Evolutionary conservation across 2,797 vertebrate genomes (phyloP).

Genomic region (Synaphobranchus kaupii): DNA sequence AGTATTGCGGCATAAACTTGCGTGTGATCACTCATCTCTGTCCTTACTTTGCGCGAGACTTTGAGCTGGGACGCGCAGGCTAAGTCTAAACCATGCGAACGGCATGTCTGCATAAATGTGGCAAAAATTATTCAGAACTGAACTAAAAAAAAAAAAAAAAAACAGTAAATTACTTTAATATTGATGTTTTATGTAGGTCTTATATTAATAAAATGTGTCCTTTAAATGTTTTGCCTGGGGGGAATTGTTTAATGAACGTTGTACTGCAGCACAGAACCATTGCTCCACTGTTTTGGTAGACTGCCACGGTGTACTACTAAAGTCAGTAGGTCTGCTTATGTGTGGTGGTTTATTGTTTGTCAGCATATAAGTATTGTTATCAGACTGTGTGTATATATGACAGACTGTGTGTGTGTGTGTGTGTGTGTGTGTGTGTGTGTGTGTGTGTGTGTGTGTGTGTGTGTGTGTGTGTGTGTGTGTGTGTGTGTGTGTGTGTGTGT

Average conservation of each 20-base stretch:
- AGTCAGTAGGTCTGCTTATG: not conserved
- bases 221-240: not conserved
- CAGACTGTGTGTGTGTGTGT: constrained; percentile 20
- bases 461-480: constrained; percentile 9
- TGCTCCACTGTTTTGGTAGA: not conserved
- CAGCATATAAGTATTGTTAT: constrained; percentile 5
- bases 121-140: not conserved
- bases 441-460: constrained; percentile 6
- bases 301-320: not conserved
- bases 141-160: not conserved
- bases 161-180: not conserved
- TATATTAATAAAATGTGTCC: not conserved
- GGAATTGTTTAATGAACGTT: not conserved
- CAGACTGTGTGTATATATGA: constrained; percentile 5
- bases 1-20: not conserved
- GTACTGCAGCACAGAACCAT: not conserved
- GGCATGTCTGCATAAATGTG: not conserved
- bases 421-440: constrained; percentile 8
- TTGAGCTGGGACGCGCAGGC: not conserved
- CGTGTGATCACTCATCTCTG: not conserved
- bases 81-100: not conserved
- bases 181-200: not conserved
- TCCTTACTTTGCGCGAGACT: not conserved
- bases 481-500: constrained; percentile 9
- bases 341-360: not conserved